Percentiles rank a stretch among this genome's conserved stretches.
These are phyloP conservation scores for Epinephelus awoara DNA, from an alignment of 2,797 vertebrate genomes.

Conservation along the genomic window DNA sequence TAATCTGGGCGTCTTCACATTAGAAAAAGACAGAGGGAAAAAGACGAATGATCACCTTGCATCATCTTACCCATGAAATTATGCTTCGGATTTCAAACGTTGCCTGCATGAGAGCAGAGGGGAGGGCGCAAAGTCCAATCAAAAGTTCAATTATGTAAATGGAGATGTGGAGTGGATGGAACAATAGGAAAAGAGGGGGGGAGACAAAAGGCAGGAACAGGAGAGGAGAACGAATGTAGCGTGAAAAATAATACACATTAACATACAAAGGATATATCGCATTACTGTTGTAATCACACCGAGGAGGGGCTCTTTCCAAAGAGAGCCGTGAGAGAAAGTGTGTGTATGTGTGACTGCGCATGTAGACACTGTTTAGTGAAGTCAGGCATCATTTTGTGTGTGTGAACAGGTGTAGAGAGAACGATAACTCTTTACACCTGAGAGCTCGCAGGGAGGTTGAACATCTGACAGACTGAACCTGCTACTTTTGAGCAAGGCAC, in stretches of 20 bases:
- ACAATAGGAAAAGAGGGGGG: slow-evolving; percentile 70
- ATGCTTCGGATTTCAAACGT: slow-evolving; percentile 73
- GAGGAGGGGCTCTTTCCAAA: slow-evolving; percentile 50
- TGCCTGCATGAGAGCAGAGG: slow-evolving; percentile 56
- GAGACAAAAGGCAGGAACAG: slow-evolving; percentile 68
- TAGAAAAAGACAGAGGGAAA: slow-evolving; percentile 32
- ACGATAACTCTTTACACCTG: slow-evolving; percentile 13
- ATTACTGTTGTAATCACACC: slow-evolving; percentile 78
- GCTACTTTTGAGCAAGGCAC: slow-evolving; percentile 26
- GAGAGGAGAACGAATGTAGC: slow-evolving; percentile 78
- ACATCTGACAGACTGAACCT: slow-evolving; percentile 1
- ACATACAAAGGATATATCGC: slow-evolving; percentile 84
- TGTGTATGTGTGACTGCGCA: slow-evolving; percentile 59
- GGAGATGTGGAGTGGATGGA: slow-evolving; percentile 82
- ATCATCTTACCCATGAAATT: slow-evolving; percentile 83
- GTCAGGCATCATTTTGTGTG: slow-evolving; percentile 46
- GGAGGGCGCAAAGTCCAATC: slow-evolving; percentile 81
- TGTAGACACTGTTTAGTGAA: slow-evolving; percentile 46
- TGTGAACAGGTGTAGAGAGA: slow-evolving; percentile 50
- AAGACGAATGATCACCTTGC: slow-evolving; percentile 51
- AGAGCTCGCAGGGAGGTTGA: slow-evolving; percentile 27
- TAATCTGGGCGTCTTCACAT: slow-evolving; percentile 73
- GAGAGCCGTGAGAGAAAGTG: slow-evolving; percentile 48
- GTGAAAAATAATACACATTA: slow-evolving; percentile 85
- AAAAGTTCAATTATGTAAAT: slow-evolving; percentile 90